Conservation (phyloP, 2,113 vertebrate genomes). For the Henicopernis longicauda region DNA sequence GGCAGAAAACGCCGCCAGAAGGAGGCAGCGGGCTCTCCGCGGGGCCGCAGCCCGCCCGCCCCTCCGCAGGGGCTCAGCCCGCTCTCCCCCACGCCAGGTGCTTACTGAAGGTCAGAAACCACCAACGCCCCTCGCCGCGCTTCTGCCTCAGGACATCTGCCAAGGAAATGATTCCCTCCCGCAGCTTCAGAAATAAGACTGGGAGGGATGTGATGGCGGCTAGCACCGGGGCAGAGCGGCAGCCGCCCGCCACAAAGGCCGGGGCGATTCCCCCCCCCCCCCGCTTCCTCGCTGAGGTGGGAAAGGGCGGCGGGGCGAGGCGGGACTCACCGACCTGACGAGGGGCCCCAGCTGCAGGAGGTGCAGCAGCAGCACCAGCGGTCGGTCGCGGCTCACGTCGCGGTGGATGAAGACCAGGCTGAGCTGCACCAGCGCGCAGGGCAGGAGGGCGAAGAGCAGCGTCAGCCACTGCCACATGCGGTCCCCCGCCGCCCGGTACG, state of each 20-base stretch:
- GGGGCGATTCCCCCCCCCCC: background rate
- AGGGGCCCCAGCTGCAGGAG: constrained; percentile 92
- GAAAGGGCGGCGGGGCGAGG: background rate
- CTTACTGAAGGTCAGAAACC: fast-evolving
- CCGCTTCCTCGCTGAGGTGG: background rate
- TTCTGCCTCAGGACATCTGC: background rate
- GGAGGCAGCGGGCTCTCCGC: background rate
- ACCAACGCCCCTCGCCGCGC: background rate
- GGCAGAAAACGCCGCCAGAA: fast-evolving
- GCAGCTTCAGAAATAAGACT: fast-evolving
- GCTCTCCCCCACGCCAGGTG: fast-evolving
- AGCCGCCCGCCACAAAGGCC: background rate
- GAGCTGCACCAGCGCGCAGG: constrained; percentile 91
- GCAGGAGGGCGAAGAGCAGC: constrained; percentile 88
- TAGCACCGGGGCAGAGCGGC: fast-evolving
- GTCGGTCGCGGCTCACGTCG: constrained; percentile 90
- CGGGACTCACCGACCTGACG: constrained; percentile 81
- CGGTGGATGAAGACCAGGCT: constrained; percentile 94
- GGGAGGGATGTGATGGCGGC: background rate
- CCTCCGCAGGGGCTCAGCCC: background rate
- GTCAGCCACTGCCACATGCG: constrained; percentile 90
- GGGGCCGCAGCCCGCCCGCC: background rate
- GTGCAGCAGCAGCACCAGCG: constrained; percentile 91
- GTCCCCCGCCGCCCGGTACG: constrained; percentile 87
- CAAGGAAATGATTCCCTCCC: fast-evolving